Base-by-base conservation (phyloP, 1,140 invertebrate genomes). In the Varroa destructor region DNA sequence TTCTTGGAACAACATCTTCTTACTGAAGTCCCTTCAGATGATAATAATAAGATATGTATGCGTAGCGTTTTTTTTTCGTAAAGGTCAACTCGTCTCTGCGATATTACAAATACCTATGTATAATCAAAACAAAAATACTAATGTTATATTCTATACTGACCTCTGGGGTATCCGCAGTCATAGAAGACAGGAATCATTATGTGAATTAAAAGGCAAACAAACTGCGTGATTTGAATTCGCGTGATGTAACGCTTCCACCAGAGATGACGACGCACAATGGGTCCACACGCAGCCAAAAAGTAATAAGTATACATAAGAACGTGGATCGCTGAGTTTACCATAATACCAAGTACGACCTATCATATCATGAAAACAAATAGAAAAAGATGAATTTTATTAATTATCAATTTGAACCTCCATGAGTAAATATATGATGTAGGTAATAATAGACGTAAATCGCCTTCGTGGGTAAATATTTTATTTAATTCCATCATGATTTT, bases 241-340 rank as follows among this genome's bases (percentile, higher is more conserved):
- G 80, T 81, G n/a, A 81, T 72, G 74, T 81, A 81, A 57, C 75
- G 75, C 74, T 81, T 81, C 80, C 80, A 81, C 80, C 80, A 81
- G 8, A 81, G 74, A 73, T 80, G 80, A 58, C 78, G 79, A 58
- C 79, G 78, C 74, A 79, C 75, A 6, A 75, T 71, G 6, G 79
- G 70, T 77, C 78, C 80, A 84, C 84, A 1, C 82, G 84, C n/a
- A 83, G 85, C 57, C 84, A 81, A 73, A 86, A 80, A 78, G 77
- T 91, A 91, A 77, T 91, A 88, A 40, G 82, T 79, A 77, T 91
- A 91, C 89, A 91, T 91, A 3, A 89, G 79, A 14, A 86, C 81
- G 77, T 91, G 89, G 0, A 91, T 86, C 71, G 87, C 84, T 0
- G 84, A 85, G 78, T 91, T 90, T 36, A 89, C 73, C 6, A 85